Conservation (phyloP, 2,888 invertebrate genomes). For the Agonopterix arenella region DNA sequence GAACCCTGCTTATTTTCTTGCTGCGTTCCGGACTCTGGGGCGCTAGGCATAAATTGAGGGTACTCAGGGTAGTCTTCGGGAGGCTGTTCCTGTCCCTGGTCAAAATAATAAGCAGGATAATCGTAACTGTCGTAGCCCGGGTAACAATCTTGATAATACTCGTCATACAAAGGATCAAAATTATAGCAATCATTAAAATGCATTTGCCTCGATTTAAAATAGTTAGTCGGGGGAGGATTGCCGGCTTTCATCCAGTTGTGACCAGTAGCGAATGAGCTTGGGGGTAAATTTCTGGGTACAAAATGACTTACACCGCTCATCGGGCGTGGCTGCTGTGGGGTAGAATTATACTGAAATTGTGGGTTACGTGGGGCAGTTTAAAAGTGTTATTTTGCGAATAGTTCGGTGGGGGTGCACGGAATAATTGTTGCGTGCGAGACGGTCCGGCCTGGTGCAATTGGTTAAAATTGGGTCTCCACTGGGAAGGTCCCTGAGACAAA, state of each 20-base stretch:
- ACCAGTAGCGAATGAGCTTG: background rate
- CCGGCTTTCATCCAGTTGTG: background rate
- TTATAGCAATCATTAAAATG: background rate
- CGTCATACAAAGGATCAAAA: background rate
- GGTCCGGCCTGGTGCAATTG: background rate
- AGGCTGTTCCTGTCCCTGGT: no score
- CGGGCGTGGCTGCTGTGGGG: background rate
- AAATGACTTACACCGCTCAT: slow-evolving; percentile 1
- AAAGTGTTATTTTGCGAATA: slow-evolving; percentile 1
- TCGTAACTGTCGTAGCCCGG: no score
- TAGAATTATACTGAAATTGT: no score
- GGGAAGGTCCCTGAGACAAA: background rate
- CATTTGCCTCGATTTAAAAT: background rate
- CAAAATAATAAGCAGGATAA: no score
- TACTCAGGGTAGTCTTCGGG: no score
- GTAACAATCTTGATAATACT: no score
- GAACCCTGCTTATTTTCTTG: no score
- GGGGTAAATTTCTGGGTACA: background rate
- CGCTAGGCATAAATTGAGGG: no score
- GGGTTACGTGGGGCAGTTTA: background rate
- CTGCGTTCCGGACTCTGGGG: no score
- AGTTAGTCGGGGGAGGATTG: background rate
- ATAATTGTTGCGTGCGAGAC: slow-evolving; percentile 2
- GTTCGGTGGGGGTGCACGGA: slow-evolving; percentile 1
- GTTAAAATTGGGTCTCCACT: background rate